Conservation (phyloP, 2,797 vertebrate genomes). For the Astyanax mexicanus region DNA sequence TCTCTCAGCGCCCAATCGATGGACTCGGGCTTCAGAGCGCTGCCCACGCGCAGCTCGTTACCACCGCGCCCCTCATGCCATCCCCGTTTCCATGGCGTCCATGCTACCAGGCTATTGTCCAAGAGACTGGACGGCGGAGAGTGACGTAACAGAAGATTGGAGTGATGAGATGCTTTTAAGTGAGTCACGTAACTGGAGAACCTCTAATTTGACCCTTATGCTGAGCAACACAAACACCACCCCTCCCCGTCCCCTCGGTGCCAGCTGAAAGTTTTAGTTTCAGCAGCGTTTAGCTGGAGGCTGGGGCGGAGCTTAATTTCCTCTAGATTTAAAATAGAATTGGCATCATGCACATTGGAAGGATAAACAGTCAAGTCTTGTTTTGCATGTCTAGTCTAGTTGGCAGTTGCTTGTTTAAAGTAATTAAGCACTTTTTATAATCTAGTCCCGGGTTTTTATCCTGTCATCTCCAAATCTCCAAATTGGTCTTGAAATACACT, state of each 20-base stretch:
- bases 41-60: not conserved
- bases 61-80: not conserved
- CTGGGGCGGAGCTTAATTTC: not conserved
- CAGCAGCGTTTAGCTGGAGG: not conserved
- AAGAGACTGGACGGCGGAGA: conserved; percentile 16
- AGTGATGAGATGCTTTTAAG: conserved; percentile 36
- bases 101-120: conserved; percentile 8
- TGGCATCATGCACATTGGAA: too few species aligned
- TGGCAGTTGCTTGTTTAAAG: too few species aligned
- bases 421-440: too few species aligned
- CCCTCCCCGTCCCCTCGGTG: not conserved
- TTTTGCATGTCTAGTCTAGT: too few species aligned
- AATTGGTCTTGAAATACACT: too few species aligned
- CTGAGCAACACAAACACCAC: not conserved
- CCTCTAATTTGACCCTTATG: conserved; percentile 29
- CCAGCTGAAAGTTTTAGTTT: conserved; percentile 9
- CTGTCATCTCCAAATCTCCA: too few species aligned
- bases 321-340: too few species aligned
- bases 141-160: conserved; percentile 37
- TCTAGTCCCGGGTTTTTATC: too few species aligned
- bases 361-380: too few species aligned
- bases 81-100: conserved; percentile 42
- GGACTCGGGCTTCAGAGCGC: not conserved
- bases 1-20: conserved; percentile 14
- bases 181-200: conserved; percentile 18